A percentile compares a stretch with the other conserved stretches of the same genome.
Conservation (phyloP, 1,140 invertebrate species). For the Solenopsis invicta region DNA sequence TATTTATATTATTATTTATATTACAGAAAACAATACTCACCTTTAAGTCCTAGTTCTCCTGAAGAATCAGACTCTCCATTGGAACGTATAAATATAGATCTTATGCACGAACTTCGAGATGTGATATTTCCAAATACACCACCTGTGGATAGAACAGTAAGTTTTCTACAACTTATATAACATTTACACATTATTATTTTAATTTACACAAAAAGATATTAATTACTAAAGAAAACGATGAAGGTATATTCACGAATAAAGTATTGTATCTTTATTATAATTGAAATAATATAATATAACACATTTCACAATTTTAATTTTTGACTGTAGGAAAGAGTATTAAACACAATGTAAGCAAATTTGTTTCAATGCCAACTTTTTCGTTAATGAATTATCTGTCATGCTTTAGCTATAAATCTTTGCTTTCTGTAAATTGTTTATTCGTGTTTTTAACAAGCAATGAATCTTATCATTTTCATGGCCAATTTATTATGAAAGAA, state of each 20-base stretch:
- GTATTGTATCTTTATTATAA: constrained; percentile 7
- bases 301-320: background rate
- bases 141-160: constrained; percentile 88
- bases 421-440: constrained; percentile 32
- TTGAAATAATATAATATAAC: too few relatives aligned
- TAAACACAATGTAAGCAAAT: background rate
- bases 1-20: constrained; percentile 23
- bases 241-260: background rate
- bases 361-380: background rate
- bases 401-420: background rate
- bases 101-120: constrained; percentile 90
- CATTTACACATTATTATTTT: background rate
- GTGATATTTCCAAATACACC: constrained; percentile 88
- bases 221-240: background rate
- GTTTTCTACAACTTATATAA: constrained; percentile 67
- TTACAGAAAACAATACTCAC: constrained; percentile 86
- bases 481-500: constrained; percentile 5
- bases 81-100: constrained; percentile 88
- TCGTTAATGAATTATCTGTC: background rate
- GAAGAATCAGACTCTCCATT: constrained; percentile 86
- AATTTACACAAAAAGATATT: constrained; percentile 8
- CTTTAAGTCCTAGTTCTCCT: constrained; percentile 86
- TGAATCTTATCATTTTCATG: background rate
- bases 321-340: background rate
- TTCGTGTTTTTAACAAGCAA: background rate